phyloP scores from a whole-genome alignment of 2,113 vertebrate species.

The Antigone vipio region DNA sequence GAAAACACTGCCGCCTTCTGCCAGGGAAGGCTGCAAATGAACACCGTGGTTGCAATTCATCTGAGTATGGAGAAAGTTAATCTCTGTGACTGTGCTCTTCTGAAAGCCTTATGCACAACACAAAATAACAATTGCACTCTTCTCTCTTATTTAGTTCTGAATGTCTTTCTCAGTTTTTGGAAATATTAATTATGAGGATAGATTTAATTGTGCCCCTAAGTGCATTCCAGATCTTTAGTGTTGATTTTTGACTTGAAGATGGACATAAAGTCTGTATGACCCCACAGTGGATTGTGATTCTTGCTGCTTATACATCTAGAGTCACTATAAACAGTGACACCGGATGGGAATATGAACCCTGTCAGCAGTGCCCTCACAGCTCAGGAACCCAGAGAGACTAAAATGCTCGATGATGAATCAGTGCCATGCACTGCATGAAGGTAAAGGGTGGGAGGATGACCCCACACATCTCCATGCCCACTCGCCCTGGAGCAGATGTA shows the following conservation, averaged over 20 bases:
- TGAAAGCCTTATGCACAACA: background rate
- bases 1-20: background rate
- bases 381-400: background rate
- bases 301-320: background rate
- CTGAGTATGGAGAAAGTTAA: background rate
- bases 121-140: background rate
- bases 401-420: background rate
- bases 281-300: background rate
- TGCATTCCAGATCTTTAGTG: background rate
- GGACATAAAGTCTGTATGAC: background rate
- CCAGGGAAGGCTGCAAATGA: constrained; percentile 5
- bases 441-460: background rate
- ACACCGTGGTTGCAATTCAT: background rate
- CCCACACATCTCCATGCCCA: background rate
- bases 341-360: background rate
- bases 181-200: background rate
- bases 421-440: background rate
- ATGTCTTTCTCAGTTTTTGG: background rate
- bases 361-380: background rate
- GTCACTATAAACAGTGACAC: background rate
- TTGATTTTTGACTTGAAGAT: background rate
- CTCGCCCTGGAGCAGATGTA: background rate
- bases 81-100: background rate
- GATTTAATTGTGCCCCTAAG: background rate
- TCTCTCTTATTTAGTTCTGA: background rate